Evolutionary conservation across 2,888 invertebrate genomes (phyloP).

Genomic region (Rhorus exstirpatorius): DNA sequence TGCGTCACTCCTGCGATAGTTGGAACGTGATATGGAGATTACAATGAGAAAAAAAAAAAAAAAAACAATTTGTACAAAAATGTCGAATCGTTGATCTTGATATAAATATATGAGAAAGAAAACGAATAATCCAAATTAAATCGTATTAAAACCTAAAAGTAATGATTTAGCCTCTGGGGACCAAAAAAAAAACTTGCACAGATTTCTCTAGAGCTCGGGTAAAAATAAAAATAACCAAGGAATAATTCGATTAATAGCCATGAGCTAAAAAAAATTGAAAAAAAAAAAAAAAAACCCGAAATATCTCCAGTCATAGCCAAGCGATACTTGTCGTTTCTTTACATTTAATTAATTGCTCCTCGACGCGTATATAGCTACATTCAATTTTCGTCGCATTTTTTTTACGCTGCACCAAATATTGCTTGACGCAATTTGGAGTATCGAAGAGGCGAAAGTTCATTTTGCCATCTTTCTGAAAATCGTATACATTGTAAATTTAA

Average conservation of each 20-base stretch:
- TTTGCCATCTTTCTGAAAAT: too few species aligned
- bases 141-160: conserved; percentile 60
- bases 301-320: conserved; percentile 49
- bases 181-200: conserved; percentile 60
- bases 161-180: conserved; percentile 77
- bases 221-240: conserved; percentile 32
- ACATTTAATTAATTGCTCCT: too few species aligned
- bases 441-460: too few species aligned
- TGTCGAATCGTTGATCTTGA: too few species aligned
- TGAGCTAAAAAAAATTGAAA: conserved; percentile 31
- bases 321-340: too few species aligned
- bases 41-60: conserved; percentile 19
- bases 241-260: conserved; percentile 67
- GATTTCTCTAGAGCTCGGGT: too few species aligned
- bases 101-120: conserved; percentile 64
- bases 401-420: conserved; percentile 40
- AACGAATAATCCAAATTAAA: conserved; percentile 43
- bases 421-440: conserved; percentile 23
- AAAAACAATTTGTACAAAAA: conserved; percentile 14
- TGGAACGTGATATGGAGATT: conserved; percentile 23
- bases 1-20: conserved; percentile 2
- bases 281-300: conserved; percentile 21
- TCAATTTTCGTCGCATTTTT: conserved; percentile 17
- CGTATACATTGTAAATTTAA: conserved; percentile 53
- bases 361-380: too few species aligned